Base-by-base conservation (phyloP, 2,797 vertebrate genomes). In the Perodicticus potto region DNA sequence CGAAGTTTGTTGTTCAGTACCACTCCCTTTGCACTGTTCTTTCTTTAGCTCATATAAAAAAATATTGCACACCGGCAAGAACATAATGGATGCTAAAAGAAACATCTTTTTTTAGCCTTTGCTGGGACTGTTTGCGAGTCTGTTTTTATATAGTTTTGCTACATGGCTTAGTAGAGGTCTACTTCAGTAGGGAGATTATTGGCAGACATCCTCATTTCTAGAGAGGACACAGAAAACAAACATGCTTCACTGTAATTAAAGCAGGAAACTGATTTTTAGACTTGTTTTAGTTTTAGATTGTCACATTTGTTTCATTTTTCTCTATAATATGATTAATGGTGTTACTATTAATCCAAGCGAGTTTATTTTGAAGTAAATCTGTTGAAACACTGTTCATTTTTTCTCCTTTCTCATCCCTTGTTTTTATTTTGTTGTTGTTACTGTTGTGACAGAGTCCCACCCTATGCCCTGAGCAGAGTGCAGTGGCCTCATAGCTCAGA, bases 301-400 rank as follows among this genome's bases (percentile, higher is more conserved):
- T 72, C 70, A 69, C 69, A 32, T 83, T 81, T 72, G 16, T 82
- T 77, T 94, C 27, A 22, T 63, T 84, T 83, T 29, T 83, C 32
- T 80, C 32, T 89, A 2, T 83, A 76, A 53, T 87, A 87, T 87
- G 23, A 72, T 89, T 87, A 69, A 57, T 89, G 17, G 70, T 93
- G 37, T 89, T 87, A 55, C 43, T 73, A 0, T 91, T 93, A 89
- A 94, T 94, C 53, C n/a, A 89, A n/a, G 27, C 59, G n/a, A 76
- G 34, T 95, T 91, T 93, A 85, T 92, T 96, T 92, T 94, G 65
- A 81, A 84, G 43, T 80, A 84, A 90, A 96, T 32, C 81, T 92
- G 12, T 43, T 84, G n/a, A 81, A 65, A 82, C 9, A 55, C 45
- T 92, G 13, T 88, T 86, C 3, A 0, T 40, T 22, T 74, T 65